Conservation (phyloP, 2,113 vertebrate genomes). For the Ammodytes dubius region DNA sequence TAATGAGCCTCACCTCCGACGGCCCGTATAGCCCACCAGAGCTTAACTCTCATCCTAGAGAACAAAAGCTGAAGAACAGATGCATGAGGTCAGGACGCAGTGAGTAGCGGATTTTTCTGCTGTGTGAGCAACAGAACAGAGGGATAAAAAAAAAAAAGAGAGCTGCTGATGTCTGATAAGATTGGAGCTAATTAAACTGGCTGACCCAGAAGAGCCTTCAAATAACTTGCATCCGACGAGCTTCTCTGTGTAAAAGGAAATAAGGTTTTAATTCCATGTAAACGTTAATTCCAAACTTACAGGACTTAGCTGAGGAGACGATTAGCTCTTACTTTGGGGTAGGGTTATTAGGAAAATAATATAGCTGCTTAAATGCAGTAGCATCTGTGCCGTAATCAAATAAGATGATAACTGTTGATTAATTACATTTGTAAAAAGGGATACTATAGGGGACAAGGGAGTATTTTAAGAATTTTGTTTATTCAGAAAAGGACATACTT, state of each 20-base stretch:
- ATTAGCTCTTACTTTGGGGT: neutral
- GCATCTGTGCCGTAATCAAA: slow-evolving; percentile 1
- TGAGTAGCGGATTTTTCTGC: slow-evolving; percentile 75
- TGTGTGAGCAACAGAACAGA: slow-evolving; percentile 68
- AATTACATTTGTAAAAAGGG: neutral
- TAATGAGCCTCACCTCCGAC: slow-evolving; percentile 66
- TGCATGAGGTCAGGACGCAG: slow-evolving; percentile 70
- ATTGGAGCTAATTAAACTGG: slow-evolving; percentile 71
- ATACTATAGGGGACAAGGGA: neutral
- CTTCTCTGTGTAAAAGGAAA: slow-evolving; percentile 40
- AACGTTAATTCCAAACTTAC: slow-evolving; percentile 33
- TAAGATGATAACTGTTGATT: neutral
- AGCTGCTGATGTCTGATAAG: slow-evolving; percentile 75
- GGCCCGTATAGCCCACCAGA: slow-evolving; percentile 43
- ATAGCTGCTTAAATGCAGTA: neutral
- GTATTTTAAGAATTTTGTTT: neutral
- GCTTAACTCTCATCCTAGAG: slow-evolving; percentile 54
- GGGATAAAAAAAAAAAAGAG: slow-evolving; percentile 46
- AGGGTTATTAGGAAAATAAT: neutral
- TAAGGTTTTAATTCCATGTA: slow-evolving; percentile 2
- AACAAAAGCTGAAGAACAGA: slow-evolving; percentile 74
- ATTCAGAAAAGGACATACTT: slow-evolving; percentile 1
- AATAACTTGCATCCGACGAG: slow-evolving; percentile 55
- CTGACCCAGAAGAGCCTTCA: slow-evolving; percentile 50
- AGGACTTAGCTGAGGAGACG: slow-evolving; percentile 9